A percentile compares a stretch with the other conserved stretches of the same genome.
Evolutionary conservation across 1,140 invertebrate genomes (phyloP).

Genomic region (Penaeus chinensis): DNA sequence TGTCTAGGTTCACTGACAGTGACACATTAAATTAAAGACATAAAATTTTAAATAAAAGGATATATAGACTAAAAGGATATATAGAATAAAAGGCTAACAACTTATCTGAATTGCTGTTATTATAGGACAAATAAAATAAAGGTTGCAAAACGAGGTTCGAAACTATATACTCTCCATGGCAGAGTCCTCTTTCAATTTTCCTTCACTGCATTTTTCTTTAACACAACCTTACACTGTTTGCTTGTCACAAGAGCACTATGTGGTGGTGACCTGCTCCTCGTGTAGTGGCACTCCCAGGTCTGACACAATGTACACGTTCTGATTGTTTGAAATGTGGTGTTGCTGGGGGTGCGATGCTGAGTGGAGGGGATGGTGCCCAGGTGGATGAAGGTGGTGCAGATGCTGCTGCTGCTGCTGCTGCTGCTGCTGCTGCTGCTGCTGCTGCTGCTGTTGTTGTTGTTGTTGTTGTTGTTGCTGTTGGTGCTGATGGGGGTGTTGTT

Average conservation of each 20-base stretch:
- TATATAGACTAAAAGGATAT: too few relatives aligned
- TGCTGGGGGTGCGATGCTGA: background rate
- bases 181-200: too few relatives aligned
- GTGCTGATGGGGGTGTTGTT: too few relatives aligned
- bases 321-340: background rate
- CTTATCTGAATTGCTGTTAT: too few relatives aligned
- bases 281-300: background rate
- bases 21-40: too few relatives aligned
- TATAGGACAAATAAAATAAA: too few relatives aligned
- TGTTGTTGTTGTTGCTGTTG: too few relatives aligned
- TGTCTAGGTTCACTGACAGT: too few relatives aligned
- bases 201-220: background rate
- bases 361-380: background rate
- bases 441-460: background rate
- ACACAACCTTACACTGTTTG: background rate
- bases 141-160: too few relatives aligned
- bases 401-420: slow-evolving; percentile 4
- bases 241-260: background rate
- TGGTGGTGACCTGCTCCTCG: background rate
- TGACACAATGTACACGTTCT: background rate
- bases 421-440: background rate
- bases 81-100: too few relatives aligned
- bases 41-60: too few relatives aligned
- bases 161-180: too few relatives aligned
- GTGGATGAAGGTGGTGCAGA: background rate